phyloP scores from a whole-genome alignment of 1,140 invertebrate species.

The Melanaphis sacchari region DNA sequence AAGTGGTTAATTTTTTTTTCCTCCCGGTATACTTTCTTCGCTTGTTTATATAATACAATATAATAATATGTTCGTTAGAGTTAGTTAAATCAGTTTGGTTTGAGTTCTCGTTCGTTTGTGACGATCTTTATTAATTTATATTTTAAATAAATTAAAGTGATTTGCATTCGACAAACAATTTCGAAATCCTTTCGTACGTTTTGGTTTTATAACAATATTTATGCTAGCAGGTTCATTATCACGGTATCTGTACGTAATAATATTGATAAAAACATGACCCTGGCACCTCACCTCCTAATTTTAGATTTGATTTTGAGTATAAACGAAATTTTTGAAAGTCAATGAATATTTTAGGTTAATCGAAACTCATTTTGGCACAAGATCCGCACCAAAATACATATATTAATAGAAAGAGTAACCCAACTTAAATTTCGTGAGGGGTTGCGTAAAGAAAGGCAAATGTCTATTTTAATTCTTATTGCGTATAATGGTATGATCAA shows the following conservation, averaged over 20 bases:
- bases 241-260: not conserved
- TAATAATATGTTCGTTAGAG: slow-evolving; percentile 1
- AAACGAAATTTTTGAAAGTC: too few species aligned
- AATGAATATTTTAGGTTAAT: too few species aligned
- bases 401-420: too few species aligned
- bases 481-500: too few species aligned
- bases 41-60: not conserved
- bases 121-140: slow-evolving; percentile 16
- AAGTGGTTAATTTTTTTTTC: slow-evolving; percentile 13
- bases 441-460: too few species aligned
- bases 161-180: not conserved
- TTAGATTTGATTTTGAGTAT: not conserved
- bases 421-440: too few species aligned
- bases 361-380: too few species aligned
- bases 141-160: slow-evolving; percentile 9
- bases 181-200: not conserved
- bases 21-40: not conserved
- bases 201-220: not conserved
- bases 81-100: slow-evolving; percentile 14
- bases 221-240: not conserved
- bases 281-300: not conserved
- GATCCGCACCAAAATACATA: too few species aligned
- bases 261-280: not conserved
- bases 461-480: too few species aligned
- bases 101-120: not conserved